These are phyloP conservation scores for Hetaerina americana DNA, from an alignment of 1,140 invertebrate species.

Conservation along the genomic window DNA sequence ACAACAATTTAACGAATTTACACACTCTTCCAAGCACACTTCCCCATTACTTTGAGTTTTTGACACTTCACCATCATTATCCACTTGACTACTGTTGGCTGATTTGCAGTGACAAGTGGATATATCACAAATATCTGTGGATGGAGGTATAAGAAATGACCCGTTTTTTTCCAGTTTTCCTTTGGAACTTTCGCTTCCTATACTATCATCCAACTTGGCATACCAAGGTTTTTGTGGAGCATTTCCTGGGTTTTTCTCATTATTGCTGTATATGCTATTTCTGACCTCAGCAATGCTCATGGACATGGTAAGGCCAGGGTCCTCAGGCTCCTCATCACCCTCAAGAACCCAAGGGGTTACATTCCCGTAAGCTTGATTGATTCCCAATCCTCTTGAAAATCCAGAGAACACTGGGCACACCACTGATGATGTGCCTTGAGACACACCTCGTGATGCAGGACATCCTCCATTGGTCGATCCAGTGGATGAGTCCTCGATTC, in stretches of 20 bases:
- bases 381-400: neutral
- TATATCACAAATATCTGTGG: neutral
- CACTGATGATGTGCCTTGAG: neutral
- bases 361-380: neutral
- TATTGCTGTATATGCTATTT: neutral
- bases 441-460: neutral
- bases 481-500: too few relatives aligned
- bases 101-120: neutral
- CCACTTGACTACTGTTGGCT: neutral
- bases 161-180: neutral
- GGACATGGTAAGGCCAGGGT: neutral
- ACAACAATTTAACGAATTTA: neutral
- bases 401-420: neutral
- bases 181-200: neutral
- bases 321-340: neutral
- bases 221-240: neutral
- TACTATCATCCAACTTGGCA: neutral
- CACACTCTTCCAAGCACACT: neutral
- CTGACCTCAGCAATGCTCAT: neutral
- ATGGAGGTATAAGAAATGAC: neutral
- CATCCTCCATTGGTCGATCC: neutral
- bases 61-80: neutral
- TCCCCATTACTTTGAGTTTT: too few relatives aligned
- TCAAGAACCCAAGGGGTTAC: neutral
- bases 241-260: neutral